Base-by-base conservation (phyloP, 37 sponge, comb jelly and placozoan genomes). In the Hexactinellida sp. region DNA sequence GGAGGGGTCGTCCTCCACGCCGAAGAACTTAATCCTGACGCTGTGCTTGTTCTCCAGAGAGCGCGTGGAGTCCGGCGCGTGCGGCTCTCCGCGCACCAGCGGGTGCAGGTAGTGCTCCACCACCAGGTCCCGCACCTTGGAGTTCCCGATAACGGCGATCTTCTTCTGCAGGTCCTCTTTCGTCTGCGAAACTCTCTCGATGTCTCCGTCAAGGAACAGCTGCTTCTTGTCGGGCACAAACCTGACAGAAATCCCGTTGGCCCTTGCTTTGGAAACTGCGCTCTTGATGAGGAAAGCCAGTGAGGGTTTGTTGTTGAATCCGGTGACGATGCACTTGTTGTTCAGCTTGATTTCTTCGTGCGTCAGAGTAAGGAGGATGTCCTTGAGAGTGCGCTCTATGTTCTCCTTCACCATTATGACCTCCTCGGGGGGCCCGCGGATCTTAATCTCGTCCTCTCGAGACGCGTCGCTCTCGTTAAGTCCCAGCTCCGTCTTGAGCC, bases 321-420 rank as follows among this genome's bases (percentile, higher is more conserved):
- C 30, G 13, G 76, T 25, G 3, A 63, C 34, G 76, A 63, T 63
- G 13, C 76, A 63, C 34, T 63, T 63, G 76, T 63, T 63, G 76
- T 63, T 63, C 76, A 63, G 34, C 76, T 63, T 63, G 3, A 63
- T 63, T n/a, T 32, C 76, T 23, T 63, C 76, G 76, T 63, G 76
- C 5, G 76, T 63, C 76, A 63, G 34, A 3, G 76, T 63, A 7
- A 63, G 13, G 28, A 63, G 76, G 76, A 63, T 63, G 34, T 63
- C 76, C 34, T 63, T 63, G 28, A 63, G 76, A 25, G 13, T 5
- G 3, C 13, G 76, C 34, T 63, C 76, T 10, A 63, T 32, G 76
- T n/a, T 7, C 13, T 63, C 76, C 34, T 63, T 63, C 76, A 63
- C 76, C 13, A 10, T 3, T 1, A 63, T 32, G 5, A 63, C 76